Base-by-base conservation (phyloP, 2,113 vertebrate genomes). In the Taxidea taxus region DNA sequence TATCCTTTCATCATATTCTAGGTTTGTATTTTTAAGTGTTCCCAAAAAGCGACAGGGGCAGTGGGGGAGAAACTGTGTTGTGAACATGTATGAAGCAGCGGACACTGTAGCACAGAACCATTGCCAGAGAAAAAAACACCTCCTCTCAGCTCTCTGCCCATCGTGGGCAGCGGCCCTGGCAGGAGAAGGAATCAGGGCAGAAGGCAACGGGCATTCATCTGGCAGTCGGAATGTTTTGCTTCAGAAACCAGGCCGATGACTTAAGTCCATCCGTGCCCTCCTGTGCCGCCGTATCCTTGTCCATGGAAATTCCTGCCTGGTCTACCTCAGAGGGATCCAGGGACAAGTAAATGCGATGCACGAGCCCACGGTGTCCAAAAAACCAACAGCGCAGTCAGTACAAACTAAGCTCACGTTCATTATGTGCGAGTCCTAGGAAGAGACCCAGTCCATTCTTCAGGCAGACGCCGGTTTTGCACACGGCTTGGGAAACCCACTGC, bases 281-380 rank as follows among this genome's bases (percentile, higher is more conserved):
- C 51, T 56, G 37, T 0, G 29, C 31, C 20, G 3, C 21, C 9
- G 5, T 3, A 11, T 6, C n/a, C 37, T 18, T 14, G 9, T 6
- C 21, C 3, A 1, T 7, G 10, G 74, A 62, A 56, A 58, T 3
- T 42, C 15, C 47, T 72, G 34, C 58, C 77, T 58, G 20, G 23
- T 54, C 25, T 47, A 39, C 42, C 15, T 47, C 13, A 2, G 51
- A 47, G 90, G 60, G 60, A 20, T 15, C 34, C 75, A 4, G 8
- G 42, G 15, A 31, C 80, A 56, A 42, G 44, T 51, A 58, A 21
- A 60, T 14, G 37, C 23, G 54, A 9, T 31, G 47, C 1, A 12
- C 56, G 12, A 20, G 72, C 58, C 21, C 27, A 13, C 42, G 4
- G 11, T 37, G 31, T 60, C 58, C 16, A 1, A 34, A n/a, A n/a